Evolutionary conservation across 2,888 invertebrate species (phyloP).

Genomic region (Drosophila prostipennis): DNA sequence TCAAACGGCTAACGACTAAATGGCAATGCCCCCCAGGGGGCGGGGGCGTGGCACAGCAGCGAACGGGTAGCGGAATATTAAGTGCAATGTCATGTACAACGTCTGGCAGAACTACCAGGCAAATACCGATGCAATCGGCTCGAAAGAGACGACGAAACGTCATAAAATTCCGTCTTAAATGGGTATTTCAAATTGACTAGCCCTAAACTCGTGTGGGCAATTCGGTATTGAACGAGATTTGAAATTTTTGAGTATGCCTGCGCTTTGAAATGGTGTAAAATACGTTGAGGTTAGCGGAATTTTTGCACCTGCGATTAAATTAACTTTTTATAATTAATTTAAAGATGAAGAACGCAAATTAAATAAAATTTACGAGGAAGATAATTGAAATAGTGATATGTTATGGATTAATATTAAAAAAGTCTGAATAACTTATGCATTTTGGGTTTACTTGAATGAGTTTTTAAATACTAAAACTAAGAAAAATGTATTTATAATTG

Average conservation of each 20-base stretch:
- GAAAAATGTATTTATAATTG: no score
- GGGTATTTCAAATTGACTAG: not conserved
- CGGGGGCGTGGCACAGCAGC: constrained; percentile 30
- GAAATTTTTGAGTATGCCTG: not conserved
- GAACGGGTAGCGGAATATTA: constrained; percentile 45
- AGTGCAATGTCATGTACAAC: constrained; percentile 50
- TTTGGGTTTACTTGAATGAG: no score
- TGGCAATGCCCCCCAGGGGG: constrained; percentile 59
- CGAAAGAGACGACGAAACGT: constrained; percentile 6
- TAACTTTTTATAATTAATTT: no score
- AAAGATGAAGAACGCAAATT: no score
- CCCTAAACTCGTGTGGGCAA: not conserved
- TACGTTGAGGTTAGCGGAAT: not conserved
- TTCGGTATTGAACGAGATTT: not conserved
- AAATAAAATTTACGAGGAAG: no score
- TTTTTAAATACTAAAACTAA: no score
- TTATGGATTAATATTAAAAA: no score
- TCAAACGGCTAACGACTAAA: constrained; percentile 77
- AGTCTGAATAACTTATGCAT: no score
- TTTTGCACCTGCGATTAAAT: no score
- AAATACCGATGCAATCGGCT: constrained; percentile 23
- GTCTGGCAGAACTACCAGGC: constrained; percentile 23
- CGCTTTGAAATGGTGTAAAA: not conserved
- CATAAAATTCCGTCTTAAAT: constrained; percentile 23
- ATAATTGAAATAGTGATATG: no score